Percentiles rank a stretch among this genome's conserved stretches.
Conservation (phyloP, 2,113 vertebrate species). For the Semicossyphus pulcher region DNA sequence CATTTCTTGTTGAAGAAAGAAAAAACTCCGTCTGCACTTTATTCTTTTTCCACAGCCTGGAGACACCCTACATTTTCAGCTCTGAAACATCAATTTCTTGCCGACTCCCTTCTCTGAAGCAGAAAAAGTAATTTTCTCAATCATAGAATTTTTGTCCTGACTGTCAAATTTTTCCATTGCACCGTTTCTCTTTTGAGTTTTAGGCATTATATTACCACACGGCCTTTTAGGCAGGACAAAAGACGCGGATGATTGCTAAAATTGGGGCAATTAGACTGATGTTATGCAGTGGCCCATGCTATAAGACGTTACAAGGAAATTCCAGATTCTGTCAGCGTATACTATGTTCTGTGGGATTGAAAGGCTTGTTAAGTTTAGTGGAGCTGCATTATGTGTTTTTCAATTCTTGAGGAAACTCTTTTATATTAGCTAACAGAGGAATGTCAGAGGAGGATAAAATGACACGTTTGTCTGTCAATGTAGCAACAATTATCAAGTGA, state of each 20-base stretch:
- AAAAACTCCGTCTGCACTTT: not conserved
- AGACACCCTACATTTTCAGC: not conserved
- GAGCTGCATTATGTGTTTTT: not conserved
- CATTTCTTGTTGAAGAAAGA: not conserved
- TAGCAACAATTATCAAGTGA: too few relatives aligned
- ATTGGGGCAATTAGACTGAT: slow-evolving; percentile 58
- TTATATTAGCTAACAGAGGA: too few relatives aligned
- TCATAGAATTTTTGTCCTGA: slow-evolving; percentile 34
- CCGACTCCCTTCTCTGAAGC: slow-evolving; percentile 23
- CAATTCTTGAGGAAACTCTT: slow-evolving; percentile 8
- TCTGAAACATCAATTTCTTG: slow-evolving; percentile 29
- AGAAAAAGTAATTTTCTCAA: slow-evolving; percentile 55
- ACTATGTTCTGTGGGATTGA: slow-evolving; percentile 13
- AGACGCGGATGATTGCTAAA: slow-evolving; percentile 41
- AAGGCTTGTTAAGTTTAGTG: slow-evolving; percentile 25
- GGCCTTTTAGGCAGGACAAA: slow-evolving; percentile 56
- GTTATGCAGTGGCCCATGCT: slow-evolving; percentile 37
- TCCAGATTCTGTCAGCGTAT: slow-evolving; percentile 44
- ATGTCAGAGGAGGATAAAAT: too few relatives aligned
- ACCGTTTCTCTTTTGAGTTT: slow-evolving; percentile 32
- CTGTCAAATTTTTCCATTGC: slow-evolving; percentile 40
- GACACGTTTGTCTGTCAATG: too few relatives aligned
- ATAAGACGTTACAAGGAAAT: slow-evolving; percentile 10
- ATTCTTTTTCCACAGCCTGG: not conserved
- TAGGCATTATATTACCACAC: slow-evolving; percentile 43